A percentile compares a stretch with the other conserved stretches of the same genome.
phyloP scores from a whole-genome alignment of 1,140 invertebrate species.

The Aphis craccivora region DNA sequence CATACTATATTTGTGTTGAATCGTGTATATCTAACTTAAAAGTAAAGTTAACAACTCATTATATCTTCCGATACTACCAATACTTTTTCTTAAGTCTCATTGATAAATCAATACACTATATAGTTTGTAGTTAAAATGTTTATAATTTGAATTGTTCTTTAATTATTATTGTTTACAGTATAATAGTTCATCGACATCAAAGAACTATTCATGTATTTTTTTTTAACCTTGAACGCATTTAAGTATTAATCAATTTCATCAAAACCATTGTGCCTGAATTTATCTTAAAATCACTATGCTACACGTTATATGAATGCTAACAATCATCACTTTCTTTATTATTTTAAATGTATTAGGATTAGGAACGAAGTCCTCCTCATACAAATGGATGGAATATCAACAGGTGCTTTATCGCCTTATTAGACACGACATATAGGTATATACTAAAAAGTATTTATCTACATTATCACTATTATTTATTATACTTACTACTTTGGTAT shows the following conservation, averaged over 20 bases:
- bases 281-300: not conserved
- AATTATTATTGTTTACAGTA: not conserved
- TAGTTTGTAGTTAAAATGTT: not conserved
- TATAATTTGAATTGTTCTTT: not conserved
- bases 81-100: not conserved
- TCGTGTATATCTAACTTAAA: not conserved
- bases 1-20: not conserved
- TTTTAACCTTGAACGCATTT: not conserved
- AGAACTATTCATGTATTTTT: not conserved
- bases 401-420: not conserved
- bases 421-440: not conserved
- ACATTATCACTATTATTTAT: not conserved
- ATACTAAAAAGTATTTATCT: not conserved
- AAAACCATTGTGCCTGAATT: not conserved
- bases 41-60: not conserved
- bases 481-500: not conserved
- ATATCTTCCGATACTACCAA: not conserved
- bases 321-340: not conserved
- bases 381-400: not conserved
- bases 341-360: conserved; percentile 6
- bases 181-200: not conserved
- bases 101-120: not conserved
- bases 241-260: not conserved
- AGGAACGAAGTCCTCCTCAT: not conserved
- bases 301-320: not conserved